Percentiles rank a stretch among this genome's conserved stretches.
phyloP scores from a whole-genome alignment of 2,888 invertebrate genomes.

The Galeruca laticollis region DNA sequence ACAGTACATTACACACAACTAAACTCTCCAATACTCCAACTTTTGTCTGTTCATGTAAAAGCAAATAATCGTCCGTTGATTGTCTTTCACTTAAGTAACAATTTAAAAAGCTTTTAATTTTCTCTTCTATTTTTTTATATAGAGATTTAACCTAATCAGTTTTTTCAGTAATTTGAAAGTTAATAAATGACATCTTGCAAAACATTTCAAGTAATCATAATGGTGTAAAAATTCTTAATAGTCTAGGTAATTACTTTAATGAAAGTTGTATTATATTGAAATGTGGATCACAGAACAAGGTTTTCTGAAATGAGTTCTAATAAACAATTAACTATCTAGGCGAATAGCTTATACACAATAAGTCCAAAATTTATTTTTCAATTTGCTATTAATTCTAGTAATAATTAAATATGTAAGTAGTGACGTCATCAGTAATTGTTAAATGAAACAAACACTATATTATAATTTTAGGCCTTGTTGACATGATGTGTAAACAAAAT shows the following conservation, averaged over 20 bases:
- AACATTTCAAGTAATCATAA: background rate
- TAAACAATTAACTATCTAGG: constrained; percentile 10
- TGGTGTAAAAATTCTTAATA: constrained; percentile 10
- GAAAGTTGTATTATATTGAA: constrained; percentile 4
- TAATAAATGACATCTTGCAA: background rate
- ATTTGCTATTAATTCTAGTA: no score
- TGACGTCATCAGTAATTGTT: no score
- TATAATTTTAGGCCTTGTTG: no score
- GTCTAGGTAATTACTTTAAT: constrained; percentile 1
- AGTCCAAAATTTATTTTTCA: background rate
- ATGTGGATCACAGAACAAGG: constrained; percentile 18
- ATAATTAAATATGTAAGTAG: no score
- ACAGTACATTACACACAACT: no score
- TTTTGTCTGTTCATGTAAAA: no score
- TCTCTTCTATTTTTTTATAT: background rate
- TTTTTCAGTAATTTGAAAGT: background rate
- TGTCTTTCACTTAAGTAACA: background rate
- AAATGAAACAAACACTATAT: no score
- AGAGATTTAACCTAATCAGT: background rate
- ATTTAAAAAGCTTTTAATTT: background rate
- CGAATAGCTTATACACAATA: background rate
- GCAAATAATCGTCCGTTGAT: no score
- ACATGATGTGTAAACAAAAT: no score
- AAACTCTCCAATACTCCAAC: no score
- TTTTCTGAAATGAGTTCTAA: constrained; percentile 13